A percentile compares a stretch with the other conserved stretches of the same genome.
Evolutionary conservation across 2,888 invertebrate genomes (phyloP).

Genomic region (Hipparchia sbordonii): DNA sequence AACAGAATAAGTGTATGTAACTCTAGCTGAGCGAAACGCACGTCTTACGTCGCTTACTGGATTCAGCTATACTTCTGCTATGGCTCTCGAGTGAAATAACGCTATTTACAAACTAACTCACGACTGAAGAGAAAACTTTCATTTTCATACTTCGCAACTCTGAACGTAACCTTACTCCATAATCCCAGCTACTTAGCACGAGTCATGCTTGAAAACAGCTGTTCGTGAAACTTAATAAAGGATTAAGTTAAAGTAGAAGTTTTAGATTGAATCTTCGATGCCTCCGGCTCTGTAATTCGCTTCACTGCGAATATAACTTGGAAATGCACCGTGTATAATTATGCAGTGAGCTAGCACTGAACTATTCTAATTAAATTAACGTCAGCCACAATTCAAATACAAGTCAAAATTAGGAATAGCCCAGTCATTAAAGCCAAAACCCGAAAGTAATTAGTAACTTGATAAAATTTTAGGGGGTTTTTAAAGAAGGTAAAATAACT

Average conservation of each 20-base stretch:
- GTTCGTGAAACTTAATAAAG: conserved; percentile 34
- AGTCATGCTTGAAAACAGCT: conserved; percentile 28
- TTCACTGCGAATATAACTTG: neutral
- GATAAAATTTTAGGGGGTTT: too few relatives aligned
- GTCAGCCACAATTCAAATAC: conserved; percentile 11
- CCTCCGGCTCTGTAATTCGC: conserved; percentile 8
- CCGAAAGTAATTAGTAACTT: too few relatives aligned
- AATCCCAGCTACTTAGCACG: conserved; percentile 17
- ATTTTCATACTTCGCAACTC: conserved; percentile 8
- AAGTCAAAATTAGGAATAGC: conserved; percentile 13
- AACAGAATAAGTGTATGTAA: too few relatives aligned
- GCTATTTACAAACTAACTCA: neutral
- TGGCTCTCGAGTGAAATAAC: neutral
- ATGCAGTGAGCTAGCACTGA: conserved; percentile 10
- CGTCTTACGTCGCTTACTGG: too few relatives aligned
- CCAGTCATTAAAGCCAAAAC: too few relatives aligned
- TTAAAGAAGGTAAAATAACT: too few relatives aligned
- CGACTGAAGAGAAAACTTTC: neutral
- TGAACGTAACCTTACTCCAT: conserved; percentile 3
- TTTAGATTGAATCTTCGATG: conserved; percentile 33
- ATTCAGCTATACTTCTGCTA: too few relatives aligned
- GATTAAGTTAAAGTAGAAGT: conserved; percentile 32
- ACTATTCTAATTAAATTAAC: conserved; percentile 22
- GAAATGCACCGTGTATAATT: conserved; percentile 15
- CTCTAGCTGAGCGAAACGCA: too few relatives aligned